Evolutionary conservation across 2,797 vertebrate species (phyloP).

Genomic region (Gadopsis marmoratus): DNA sequence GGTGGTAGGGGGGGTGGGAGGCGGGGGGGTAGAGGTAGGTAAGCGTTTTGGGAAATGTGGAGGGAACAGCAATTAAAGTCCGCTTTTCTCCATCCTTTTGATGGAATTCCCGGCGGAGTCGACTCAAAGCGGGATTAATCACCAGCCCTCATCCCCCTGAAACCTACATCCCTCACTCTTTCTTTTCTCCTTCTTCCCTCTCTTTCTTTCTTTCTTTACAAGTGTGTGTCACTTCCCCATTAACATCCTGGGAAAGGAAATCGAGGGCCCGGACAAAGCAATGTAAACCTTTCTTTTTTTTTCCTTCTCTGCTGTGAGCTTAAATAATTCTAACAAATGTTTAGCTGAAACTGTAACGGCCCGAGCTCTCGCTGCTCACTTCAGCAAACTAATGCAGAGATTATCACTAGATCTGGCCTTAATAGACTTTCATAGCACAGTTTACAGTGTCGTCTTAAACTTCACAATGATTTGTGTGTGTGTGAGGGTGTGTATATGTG

Average conservation of each 20-base stretch:
- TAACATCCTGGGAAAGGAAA: conserved; percentile 87
- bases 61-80: conserved; percentile 85
- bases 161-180: conserved; percentile 75
- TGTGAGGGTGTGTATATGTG: conserved; percentile 31
- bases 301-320: conserved; percentile 13
- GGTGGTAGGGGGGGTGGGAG: conserved; percentile 4
- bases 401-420: conserved; percentile 41
- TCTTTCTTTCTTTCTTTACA: conserved; percentile 74
- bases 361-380: conserved; percentile 21
- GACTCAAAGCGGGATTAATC: conserved; percentile 86
- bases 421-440: conserved; percentile 22
- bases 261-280: conserved; percentile 61
- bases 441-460: conserved; percentile 43
- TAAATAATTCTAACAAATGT: conserved; percentile 64
- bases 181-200: conserved; percentile 51
- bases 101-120: conserved; percentile 85
- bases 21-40: conserved; percentile 72
- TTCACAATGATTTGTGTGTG: conserved; percentile 49
- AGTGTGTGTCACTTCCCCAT: conserved; percentile 87
- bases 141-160: conserved; percentile 74
- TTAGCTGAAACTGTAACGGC: conserved; percentile 47
- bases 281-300: conserved; percentile 51
- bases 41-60: conserved; percentile 81
- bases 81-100: conserved; percentile 80
- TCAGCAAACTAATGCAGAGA: conserved; percentile 46